These are phyloP conservation scores for Mimachlamys varia DNA, from an alignment of 2,888 invertebrate genomes.

Conservation along the genomic window DNA sequence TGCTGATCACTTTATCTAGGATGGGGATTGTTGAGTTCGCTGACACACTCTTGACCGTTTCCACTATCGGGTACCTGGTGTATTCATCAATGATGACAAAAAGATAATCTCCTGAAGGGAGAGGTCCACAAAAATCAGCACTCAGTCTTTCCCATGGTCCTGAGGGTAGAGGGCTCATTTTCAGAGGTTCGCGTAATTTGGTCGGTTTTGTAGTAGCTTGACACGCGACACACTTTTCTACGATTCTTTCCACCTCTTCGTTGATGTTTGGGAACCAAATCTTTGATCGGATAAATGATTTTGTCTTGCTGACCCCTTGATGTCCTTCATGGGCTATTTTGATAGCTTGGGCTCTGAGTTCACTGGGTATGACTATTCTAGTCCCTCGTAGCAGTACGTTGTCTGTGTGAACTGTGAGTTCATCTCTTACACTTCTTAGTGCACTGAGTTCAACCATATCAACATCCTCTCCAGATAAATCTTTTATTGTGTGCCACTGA, in stretches of 20 bases:
- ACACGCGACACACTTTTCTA: constrained; percentile 42
- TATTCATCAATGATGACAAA: constrained; percentile 42
- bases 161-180: constrained; percentile 43
- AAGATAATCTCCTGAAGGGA: constrained; percentile 37
- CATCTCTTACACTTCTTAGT: constrained; percentile 50
- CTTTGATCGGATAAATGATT: constrained; percentile 54
- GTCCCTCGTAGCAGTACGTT: constrained; percentile 47
- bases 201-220: constrained; percentile 37
- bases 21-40: constrained; percentile 48
- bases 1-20: constrained; percentile 42
- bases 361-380: constrained; percentile 50
- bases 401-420: constrained; percentile 48
- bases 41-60: constrained; percentile 49
- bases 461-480: constrained; percentile 43
- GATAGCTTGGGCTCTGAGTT: constrained; percentile 50
- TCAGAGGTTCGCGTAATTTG: background rate
- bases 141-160: constrained; percentile 39
- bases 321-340: constrained; percentile 63
- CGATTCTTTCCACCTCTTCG: constrained; percentile 6
- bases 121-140: constrained; percentile 45
- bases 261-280: constrained; percentile 45
- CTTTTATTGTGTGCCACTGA: constrained; percentile 47
- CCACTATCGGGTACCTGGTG: constrained; percentile 53
- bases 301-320: constrained; percentile 61
- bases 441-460: constrained; percentile 45